phyloP scores from a whole-genome alignment of 2,113 vertebrate species.

The Hucho hucho region DNA sequence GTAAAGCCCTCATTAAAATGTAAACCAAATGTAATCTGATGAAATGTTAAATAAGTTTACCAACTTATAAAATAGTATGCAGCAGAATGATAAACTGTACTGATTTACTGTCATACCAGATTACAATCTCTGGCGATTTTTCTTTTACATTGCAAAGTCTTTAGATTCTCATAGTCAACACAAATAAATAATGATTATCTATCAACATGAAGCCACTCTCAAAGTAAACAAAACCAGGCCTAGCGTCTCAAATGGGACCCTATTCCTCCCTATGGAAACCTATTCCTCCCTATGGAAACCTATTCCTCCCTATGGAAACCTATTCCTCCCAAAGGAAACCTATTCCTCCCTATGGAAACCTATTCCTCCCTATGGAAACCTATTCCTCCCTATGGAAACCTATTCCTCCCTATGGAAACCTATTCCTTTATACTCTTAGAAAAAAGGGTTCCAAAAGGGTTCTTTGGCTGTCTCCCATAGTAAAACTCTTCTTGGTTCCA shows the following conservation, averaged over 20 bases:
- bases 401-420: no score
- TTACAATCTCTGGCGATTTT: conserved; percentile 42
- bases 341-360: no score
- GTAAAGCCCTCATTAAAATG: conserved; percentile 75
- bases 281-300: no score
- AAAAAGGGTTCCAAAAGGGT: no score
- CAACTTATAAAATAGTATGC: conserved; percentile 58
- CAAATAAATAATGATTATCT: conserved; percentile 44
- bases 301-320: no score
- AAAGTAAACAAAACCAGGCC: conserved; percentile 38
- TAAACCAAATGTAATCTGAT: conserved; percentile 44
- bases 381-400: no score
- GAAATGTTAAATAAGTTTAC: conserved; percentile 29
- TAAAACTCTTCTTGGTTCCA: no score
- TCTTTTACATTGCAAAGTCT: conserved; percentile 53
- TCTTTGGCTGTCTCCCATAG: no score
- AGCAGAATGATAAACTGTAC: conserved; percentile 73
- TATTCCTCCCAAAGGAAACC: no score
- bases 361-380: no score
- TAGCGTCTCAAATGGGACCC: background rate
- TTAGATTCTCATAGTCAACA: conserved; percentile 54
- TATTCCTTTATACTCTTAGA: no score
- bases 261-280: no score
- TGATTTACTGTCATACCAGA: conserved; percentile 57
- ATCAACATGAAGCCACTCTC: conserved; percentile 67